Percentiles rank a stretch among this genome's conserved stretches.
Conservation (phyloP, 2,797 vertebrate species). For the Phoeniculus purpureus region DNA sequence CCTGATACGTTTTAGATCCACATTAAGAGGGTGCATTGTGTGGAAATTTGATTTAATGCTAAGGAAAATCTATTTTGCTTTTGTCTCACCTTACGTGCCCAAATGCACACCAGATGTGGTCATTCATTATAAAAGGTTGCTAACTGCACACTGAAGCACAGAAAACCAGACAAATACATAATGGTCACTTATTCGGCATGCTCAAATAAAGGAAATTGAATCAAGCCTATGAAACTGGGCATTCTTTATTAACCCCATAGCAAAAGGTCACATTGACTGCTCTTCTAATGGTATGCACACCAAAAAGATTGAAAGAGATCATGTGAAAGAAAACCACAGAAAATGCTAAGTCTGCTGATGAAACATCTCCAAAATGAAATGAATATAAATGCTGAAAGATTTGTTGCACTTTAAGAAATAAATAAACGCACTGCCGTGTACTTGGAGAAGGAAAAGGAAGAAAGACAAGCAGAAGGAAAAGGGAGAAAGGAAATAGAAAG, state of each 20-base stretch:
- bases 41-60: conserved; percentile 79
- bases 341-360: neutral
- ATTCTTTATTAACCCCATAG: conserved; percentile 76
- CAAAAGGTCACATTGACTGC: conserved; percentile 64
- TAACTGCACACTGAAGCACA: conserved; percentile 49
- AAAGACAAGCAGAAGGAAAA: neutral
- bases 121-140: conserved; percentile 72
- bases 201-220: conserved; percentile 78
- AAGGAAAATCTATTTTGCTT: conserved; percentile 79
- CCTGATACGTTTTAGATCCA: conserved; percentile 74
- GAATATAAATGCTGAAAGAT: neutral
- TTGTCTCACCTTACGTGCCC: conserved; percentile 78
- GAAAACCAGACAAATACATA: conserved; percentile 70
- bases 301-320: conserved; percentile 49
- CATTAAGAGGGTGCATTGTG: conserved; percentile 74
- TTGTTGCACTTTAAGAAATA: neutral
- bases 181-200: conserved; percentile 72
- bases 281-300: conserved; percentile 63
- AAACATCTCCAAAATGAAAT: conserved; percentile 9
- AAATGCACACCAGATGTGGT: conserved; percentile 78
- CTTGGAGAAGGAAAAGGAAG: neutral
- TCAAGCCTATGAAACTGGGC: conserved; percentile 72
- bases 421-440: neutral
- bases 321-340: conserved; percentile 22
- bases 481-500: neutral